These are phyloP conservation scores for Apostichopus leukothele DNA, from an alignment of 53 echinoderm and acorn worm genomes.

Conservation along the genomic window DNA sequence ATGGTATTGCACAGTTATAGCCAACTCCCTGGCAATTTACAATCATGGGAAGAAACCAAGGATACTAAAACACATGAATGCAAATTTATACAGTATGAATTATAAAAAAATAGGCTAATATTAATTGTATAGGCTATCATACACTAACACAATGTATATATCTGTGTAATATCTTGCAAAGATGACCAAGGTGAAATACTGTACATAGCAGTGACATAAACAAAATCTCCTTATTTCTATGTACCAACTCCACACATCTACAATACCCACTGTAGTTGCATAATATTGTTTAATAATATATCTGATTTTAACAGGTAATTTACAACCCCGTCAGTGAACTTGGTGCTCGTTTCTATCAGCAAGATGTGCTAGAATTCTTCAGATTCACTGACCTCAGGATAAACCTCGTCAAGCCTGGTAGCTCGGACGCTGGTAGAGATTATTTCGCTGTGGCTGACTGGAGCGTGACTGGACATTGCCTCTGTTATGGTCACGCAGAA, in stretches of 20 bases:
- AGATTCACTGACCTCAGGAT: conserved; percentile 58
- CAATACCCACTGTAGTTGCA: no score
- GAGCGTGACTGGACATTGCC: conserved; percentile 82
- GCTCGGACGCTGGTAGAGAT: conserved; percentile 29
- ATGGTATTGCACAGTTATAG: no score
- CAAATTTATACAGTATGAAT: no score
- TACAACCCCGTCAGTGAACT: conserved; percentile 81
- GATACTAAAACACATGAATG: no score
- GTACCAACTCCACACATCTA: no score
- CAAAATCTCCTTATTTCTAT: no score
- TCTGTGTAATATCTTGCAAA: neutral
- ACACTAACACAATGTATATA: no score
- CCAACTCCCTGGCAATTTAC: no score
- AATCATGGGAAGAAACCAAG: no score
- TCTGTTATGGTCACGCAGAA: conserved; percentile 89
- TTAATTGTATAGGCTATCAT: no score
- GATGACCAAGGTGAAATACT: neutral
- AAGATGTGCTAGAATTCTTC: conserved; percentile 65
- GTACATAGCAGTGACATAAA: no score
- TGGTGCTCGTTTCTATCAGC: conserved; percentile 56
- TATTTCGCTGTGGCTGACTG: conserved; percentile 94
- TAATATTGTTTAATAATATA: neutral
- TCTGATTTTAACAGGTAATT: conserved; percentile 53
- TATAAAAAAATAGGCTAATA: no score
- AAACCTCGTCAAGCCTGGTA: conserved; percentile 69